Evolutionary conservation across 2,113 vertebrate genomes (phyloP), one percentile per base, ranked within the genome.

Genomic region (Lepus timidus): DNA sequence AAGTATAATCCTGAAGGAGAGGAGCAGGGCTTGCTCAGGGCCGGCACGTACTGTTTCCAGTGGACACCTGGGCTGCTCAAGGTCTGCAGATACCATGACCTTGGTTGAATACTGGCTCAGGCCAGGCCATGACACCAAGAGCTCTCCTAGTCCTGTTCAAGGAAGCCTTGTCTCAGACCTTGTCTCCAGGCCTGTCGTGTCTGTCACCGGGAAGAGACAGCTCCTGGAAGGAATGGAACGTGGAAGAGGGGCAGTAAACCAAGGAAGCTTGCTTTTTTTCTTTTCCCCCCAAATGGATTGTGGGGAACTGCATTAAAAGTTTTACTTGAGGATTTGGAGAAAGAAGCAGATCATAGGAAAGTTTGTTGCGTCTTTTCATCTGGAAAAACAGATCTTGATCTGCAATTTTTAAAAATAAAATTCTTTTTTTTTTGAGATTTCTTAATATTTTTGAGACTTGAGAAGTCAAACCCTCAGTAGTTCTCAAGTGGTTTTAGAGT

Each of bases 391-490:
- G 14, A 9, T 68, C 39, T 82, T 91, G 20, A 78, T 58, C 93
- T 78, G 1, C 27, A 61, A 71, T 84, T 90, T 87, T 20, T 44
- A 1, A 44, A 44, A 44, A 44, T 33, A 55, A 6, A 55, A 94
- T 67, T 67, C 27, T 81, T 88, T 82, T 93, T 82, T 76, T n/a
- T n/a, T n/a, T n/a, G n/a, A n/a, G 74, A 78, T 23, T 55, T 75
- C 67, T 86, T 85, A 93, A 49, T 92, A 90, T 84, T 85, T 81
- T 91, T 58, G 68, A 93, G 65, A 70, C 16, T 49, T 93, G 31
- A 83, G 22, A 73, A 89, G 71, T 87, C 70, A 64, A 80, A 83
- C 70, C 55, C 71, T 94, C 27, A 39, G 0, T 70, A 70, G 71
- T 86, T 74, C 36, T 29, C 13, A 78, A 29, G 9, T 49, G 29